Percentiles rank a stretch among this genome's conserved stretches.
These are phyloP conservation scores for Dermochelys coriacea DNA, from an alignment of 2,797 vertebrate genomes.

Conservation along the genomic window DNA sequence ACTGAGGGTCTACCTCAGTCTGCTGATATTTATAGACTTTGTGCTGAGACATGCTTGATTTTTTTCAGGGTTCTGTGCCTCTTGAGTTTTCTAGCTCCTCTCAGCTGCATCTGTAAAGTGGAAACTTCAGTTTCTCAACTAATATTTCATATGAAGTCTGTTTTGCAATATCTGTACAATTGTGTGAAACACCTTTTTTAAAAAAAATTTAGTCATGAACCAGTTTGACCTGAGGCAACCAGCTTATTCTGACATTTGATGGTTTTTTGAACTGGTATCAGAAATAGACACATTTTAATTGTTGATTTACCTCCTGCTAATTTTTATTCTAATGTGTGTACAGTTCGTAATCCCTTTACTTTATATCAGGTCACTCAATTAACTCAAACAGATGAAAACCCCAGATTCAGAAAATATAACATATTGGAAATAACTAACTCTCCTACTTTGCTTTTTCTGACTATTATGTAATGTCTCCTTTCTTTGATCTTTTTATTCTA, in stretches of 20 bases:
- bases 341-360: constrained; percentile 48
- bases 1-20: background rate
- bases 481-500: constrained; percentile 58
- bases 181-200: constrained; percentile 14
- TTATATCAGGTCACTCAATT: constrained; percentile 53
- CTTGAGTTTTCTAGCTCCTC: constrained; percentile 58
- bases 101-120: constrained; percentile 58
- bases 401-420: background rate
- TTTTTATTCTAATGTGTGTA: constrained; percentile 30
- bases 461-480: constrained; percentile 47
- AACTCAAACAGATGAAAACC: constrained; percentile 16
- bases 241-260: constrained; percentile 9
- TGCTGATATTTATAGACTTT: background rate
- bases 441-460: constrained; percentile 28
- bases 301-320: constrained; percentile 34
- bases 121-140: background rate
- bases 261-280: constrained; percentile 54
- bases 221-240: constrained; percentile 15
- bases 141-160: background rate
- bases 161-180: background rate
- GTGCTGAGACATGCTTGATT: background rate
- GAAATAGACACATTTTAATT: constrained; percentile 4
- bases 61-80: background rate
- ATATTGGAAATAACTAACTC: background rate
- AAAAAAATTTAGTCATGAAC: background rate